Base-by-base conservation (phyloP, 2,797 vertebrate genomes). In the Aeoliscus strigatus region DNA sequence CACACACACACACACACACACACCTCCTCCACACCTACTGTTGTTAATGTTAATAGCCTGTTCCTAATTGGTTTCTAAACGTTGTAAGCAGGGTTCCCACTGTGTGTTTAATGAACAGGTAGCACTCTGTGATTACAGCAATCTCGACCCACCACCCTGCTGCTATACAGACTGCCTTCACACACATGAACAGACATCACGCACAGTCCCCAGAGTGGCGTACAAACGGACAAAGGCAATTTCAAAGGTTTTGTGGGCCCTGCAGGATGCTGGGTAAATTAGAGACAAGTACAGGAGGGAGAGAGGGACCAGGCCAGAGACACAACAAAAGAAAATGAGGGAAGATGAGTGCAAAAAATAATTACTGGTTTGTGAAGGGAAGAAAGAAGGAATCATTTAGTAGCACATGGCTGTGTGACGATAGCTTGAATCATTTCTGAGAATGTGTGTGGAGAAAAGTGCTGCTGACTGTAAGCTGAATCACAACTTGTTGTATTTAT, bases 81-180 rank as follows among this genome's bases (percentile, higher is more conserved):
- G 80, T 72, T 83, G 91, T 91, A 88, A 94, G 91, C 90, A 89
- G 92, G 81, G 87, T 91, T 92, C 92, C 91, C 85, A 91, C 94
- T 94, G 94, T 90, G 95, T 91, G 92, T 91, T 94, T 95, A 97
- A 98, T 98, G 94, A 98, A 94, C 92, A 95, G 94, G 94, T 97
- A 96, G 92, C 91, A 90, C 80, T 84, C 89, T 88, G 90, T 98
- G 96, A 98, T 98, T 98, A 96, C 91, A 93, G 94, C 94, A 98
- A 98, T 98, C 95, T 95, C 91, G 90, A 90, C 91, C 79, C 75
- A 69, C 73, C 75, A 59, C 71, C 80, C 76, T 8, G 70, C 81
- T 78, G 77, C 60, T 73, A 39, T n/a, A n/a, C 68, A 49, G 51
- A 51, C 70, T 27, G 61, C 52, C 43, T 6, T 17, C 41, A 35